A percentile compares a stretch with the other conserved stretches of the same genome.
Evolutionary conservation across 2,113 vertebrate species (phyloP).

Genomic region (Cichladusa arquata): DNA sequence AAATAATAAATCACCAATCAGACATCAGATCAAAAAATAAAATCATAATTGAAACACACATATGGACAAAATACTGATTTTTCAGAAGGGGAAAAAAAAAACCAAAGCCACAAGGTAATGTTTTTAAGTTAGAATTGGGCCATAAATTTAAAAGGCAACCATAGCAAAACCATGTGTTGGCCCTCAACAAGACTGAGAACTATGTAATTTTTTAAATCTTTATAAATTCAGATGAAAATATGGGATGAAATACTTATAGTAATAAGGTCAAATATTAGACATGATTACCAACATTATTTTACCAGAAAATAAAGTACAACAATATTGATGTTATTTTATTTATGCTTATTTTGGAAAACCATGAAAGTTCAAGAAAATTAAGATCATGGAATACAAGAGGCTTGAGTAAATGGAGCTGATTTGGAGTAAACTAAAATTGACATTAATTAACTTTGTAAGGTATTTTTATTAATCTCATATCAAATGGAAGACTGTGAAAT

Average conservation of each 20-base stretch:
- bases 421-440: not conserved
- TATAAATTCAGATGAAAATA: not conserved
- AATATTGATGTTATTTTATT: not conserved
- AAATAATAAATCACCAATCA: not conserved
- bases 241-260: not conserved
- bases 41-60: not conserved
- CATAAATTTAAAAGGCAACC: not conserved
- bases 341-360: not conserved
- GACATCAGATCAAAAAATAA: not conserved
- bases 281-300: not conserved
- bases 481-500: not conserved
- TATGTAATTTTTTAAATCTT: not conserved
- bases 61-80: not conserved
- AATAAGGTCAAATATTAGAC: not conserved
- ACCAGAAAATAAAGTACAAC: not conserved
- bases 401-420: not conserved
- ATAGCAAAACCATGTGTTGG: not conserved
- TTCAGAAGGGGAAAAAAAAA: not conserved
- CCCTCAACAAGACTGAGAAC: not conserved
- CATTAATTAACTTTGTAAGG: rapidly evolving
- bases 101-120: not conserved
- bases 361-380: not conserved
- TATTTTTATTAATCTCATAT: not conserved
- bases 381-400: not conserved
- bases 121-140: not conserved